Conservation (phyloP, 2,113 vertebrate species). For the Morone saxatilis region DNA sequence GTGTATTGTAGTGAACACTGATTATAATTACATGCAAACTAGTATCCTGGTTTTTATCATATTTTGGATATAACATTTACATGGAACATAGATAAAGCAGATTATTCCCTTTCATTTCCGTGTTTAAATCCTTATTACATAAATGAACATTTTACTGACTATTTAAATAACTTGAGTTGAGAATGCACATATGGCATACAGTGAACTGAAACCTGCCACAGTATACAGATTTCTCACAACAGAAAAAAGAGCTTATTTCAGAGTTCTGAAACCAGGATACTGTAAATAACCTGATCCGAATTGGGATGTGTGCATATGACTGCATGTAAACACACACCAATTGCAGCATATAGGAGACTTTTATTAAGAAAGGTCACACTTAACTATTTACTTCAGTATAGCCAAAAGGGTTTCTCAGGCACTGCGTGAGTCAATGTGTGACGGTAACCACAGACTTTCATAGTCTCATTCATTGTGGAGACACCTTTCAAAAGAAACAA, state of each 20-base stretch:
- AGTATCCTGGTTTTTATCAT: background rate
- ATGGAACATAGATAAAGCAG: background rate
- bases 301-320: no score
- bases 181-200: background rate
- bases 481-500: conserved; percentile 7
- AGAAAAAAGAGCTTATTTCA: background rate
- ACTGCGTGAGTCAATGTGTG: background rate
- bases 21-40: background rate
- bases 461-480: background rate
- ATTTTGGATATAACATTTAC: background rate
- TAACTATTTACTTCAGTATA: background rate
- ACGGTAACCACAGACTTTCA: background rate
- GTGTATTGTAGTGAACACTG: background rate
- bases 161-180: background rate
- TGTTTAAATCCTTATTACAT: background rate
- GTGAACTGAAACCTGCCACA: background rate
- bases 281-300: background rate
- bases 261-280: background rate
- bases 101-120: background rate
- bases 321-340: background rate
- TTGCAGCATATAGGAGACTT: fast-evolving
- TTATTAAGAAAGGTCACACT: background rate
- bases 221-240: background rate
- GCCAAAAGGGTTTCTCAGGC: background rate
- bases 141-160: background rate